Evolutionary conservation across 1,140 invertebrate genomes (phyloP).

Genomic region (Batillaria attramentaria): DNA sequence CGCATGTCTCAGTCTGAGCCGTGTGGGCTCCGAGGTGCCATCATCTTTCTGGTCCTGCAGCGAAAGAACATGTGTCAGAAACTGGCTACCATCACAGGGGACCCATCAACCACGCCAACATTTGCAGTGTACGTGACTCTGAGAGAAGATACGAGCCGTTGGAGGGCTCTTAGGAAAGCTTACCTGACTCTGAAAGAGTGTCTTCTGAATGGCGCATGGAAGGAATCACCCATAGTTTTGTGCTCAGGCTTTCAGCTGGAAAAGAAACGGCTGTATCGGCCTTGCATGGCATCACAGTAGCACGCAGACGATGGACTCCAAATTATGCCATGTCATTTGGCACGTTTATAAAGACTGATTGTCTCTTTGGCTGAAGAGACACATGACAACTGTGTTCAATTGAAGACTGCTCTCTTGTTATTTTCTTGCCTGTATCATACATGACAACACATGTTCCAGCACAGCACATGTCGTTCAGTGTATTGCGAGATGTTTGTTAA

Average conservation of each 20-base stretch:
- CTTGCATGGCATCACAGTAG: too few species aligned
- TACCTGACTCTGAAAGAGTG: conserved; percentile 47
- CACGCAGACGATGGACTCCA: too few species aligned
- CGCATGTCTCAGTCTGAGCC: conserved; percentile 87
- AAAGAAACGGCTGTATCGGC: conserved; percentile 89
- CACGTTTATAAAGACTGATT: too few species aligned
- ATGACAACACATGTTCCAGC: too few species aligned
- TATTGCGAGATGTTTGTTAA: too few species aligned
- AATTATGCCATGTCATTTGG: too few species aligned
- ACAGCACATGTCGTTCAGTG: too few species aligned
- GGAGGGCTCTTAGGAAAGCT: conserved; percentile 82
- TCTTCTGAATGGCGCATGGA: conserved; percentile 81
- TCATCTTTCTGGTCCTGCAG: conserved; percentile 66
- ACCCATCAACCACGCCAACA: conserved; percentile 86
- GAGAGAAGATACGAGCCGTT: conserved; percentile 83
- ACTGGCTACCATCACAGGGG: conserved; percentile 82
- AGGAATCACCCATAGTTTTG: conserved; percentile 86
- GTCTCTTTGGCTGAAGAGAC: too few species aligned
- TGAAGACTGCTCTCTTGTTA: too few species aligned
- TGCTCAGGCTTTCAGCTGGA: conserved; percentile 86
- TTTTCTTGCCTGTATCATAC: too few species aligned
- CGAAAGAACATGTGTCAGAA: conserved; percentile 49
- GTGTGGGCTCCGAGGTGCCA: conserved; percentile 80
- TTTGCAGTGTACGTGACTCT: conserved; percentile 89
- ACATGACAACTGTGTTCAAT: too few species aligned